Percentiles rank a stretch among this genome's conserved stretches.
Conservation (phyloP, 2,797 vertebrate species). For the Todus mexicanus region DNA sequence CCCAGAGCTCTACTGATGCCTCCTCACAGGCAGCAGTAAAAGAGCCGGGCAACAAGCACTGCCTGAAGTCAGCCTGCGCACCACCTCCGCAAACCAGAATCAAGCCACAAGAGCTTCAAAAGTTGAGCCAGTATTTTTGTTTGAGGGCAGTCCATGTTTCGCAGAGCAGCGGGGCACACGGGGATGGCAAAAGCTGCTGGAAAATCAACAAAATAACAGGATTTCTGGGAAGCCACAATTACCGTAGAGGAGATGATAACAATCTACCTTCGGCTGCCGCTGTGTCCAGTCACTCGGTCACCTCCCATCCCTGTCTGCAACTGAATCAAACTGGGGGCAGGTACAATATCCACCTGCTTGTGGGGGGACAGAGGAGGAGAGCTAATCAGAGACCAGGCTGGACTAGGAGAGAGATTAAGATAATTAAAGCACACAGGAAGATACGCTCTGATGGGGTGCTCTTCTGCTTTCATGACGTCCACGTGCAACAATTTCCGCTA, state of each 20-base stretch:
- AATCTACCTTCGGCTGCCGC: not conserved
- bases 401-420: not conserved
- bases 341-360: not conserved
- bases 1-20: not conserved
- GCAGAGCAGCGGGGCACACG: not conserved
- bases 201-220: not conserved
- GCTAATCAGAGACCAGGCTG: not conserved
- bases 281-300: not conserved
- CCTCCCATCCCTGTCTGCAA: not conserved
- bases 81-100: not conserved
- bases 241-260: not conserved
- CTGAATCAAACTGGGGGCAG: not conserved
- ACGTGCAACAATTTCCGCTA: not conserved
- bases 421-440: slow-evolving; percentile 5
- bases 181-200: not conserved
- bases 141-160: not conserved
- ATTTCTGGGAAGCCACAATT: slow-evolving; percentile 15
- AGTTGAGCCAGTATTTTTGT: not conserved
- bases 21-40: not conserved
- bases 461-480: not conserved
- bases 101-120: not conserved
- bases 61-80: not conserved
- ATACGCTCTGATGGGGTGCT: not conserved
- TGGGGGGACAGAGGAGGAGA: not conserved
- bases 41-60: not conserved